Base-by-base conservation (phyloP, 2,113 vertebrate species). In the Phycodurus eques region DNA sequence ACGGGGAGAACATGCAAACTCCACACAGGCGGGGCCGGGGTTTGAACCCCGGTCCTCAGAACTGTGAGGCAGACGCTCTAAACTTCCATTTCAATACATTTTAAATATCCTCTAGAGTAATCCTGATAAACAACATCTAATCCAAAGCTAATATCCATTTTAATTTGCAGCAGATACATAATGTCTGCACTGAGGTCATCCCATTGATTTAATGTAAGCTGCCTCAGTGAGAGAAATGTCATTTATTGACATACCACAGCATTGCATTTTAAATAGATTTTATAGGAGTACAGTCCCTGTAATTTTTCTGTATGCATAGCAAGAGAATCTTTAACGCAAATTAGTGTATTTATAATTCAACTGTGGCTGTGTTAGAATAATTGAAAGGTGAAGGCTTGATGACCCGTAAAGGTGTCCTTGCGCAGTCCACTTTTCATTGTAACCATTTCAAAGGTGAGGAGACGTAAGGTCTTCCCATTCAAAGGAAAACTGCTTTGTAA, bases 141-240 rank as follows among this genome's bases (percentile, higher is more conserved):
- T 83, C 66, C 72, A 72, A 68, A 76, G 49, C 70, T 80, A 82
- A 87, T 88, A 85, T 80, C 77, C 70, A 85, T 86, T 89, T 85
- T 72, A 80, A 80, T 88, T 83, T 87, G 78, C 74, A 73, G 71
- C 43, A 72, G 51, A 85, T 76, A 78, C 75, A 79, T 74, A 78
- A 68, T 63, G 70, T 77, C 74, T 80, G 46, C 68, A 56, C 74
- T 42, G 75, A 87, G 81, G 82, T 87, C 80, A 79, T 82, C 80
- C 66, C 73, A 87, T 89, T 73, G 85, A 91, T 89, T 85, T 70
- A 79, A 75, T 74, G 61, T 72, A 68, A 76, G 76, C 66, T 49
- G 65, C 70, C 49, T 81, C 79, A 62, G 78, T 79, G 71, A 67
- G 71, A 67, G 73, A 75, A 80, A 83, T 77, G 62, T 43, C 51